Evolutionary conservation across 2,888 invertebrate species (phyloP).

Genomic region (Hipparchia semele): DNA sequence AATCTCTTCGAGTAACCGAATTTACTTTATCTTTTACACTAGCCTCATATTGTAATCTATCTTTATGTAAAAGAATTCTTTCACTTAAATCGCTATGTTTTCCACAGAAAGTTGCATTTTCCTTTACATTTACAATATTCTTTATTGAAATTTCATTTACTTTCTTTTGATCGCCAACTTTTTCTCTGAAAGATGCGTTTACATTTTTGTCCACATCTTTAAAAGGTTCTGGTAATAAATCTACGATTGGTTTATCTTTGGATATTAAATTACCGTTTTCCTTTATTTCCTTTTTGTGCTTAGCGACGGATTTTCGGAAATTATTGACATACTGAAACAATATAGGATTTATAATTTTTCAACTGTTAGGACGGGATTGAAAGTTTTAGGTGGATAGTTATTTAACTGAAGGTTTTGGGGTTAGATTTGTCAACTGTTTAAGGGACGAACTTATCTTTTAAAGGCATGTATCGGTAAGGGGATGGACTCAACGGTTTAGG

Average conservation of each 20-base stretch:
- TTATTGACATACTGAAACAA: slow-evolving; percentile 66
- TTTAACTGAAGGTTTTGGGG: not conserved
- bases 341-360: not conserved
- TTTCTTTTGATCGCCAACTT: not conserved
- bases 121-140: not conserved
- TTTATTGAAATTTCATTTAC: not conserved
- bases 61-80: not conserved
- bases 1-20: not conserved
- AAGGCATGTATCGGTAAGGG: not conserved
- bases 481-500: not conserved
- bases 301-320: slow-evolving; percentile 58
- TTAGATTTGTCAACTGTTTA: not conserved
- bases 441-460: no score
- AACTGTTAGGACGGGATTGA: no score
- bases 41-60: not conserved
- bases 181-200: not conserved
- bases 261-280: slow-evolving; percentile 57
- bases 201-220: slow-evolving; percentile 34
- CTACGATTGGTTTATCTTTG: slow-evolving; percentile 51
- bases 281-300: slow-evolving; percentile 61
- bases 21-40: not conserved
- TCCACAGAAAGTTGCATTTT: not conserved
- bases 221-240: slow-evolving; percentile 57
- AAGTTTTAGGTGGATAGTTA: no score
- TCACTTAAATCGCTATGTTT: not conserved